phyloP scores from a whole-genome alignment of 2,113 vertebrate genomes.

The Cygnus atratus region DNA sequence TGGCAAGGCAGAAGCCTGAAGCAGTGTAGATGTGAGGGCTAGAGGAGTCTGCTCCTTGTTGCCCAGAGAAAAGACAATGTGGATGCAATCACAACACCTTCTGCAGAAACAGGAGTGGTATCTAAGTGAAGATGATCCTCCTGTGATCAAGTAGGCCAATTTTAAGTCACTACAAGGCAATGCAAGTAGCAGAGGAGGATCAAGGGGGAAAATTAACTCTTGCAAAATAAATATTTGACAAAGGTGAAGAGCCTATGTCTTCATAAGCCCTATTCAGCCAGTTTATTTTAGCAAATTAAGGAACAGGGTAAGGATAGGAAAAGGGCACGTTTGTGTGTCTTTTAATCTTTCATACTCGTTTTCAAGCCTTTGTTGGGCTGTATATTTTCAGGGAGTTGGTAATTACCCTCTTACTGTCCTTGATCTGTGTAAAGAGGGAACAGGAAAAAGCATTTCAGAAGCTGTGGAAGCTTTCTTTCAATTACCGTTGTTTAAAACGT shows the following conservation, averaged over 20 bases:
- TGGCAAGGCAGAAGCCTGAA: background rate
- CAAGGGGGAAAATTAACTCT: background rate
- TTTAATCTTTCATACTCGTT: background rate
- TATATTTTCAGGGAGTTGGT: background rate
- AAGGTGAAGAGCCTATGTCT: background rate
- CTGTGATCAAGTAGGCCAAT: background rate
- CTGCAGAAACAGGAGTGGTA: background rate
- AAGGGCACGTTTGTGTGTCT: background rate
- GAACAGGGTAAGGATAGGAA: background rate
- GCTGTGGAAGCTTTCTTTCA: slow-evolving; percentile 1
- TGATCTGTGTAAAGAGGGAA: slow-evolving; percentile 17
- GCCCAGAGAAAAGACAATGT: background rate
- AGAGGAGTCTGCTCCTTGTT: background rate
- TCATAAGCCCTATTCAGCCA: background rate
- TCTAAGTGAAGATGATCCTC: background rate
- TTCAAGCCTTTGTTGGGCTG: background rate
- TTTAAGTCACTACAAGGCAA: background rate
- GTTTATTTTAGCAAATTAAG: background rate
- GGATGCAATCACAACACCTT: background rate
- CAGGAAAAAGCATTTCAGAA: slow-evolving; percentile 1
- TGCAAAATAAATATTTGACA: background rate
- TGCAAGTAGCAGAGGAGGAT: background rate
- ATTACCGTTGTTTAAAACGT: background rate
- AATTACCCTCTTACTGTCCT: slow-evolving; percentile 18
- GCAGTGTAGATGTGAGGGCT: background rate